Conservation (phyloP, 2,888 invertebrate genomes). For the Pandemis heparana region DNA sequence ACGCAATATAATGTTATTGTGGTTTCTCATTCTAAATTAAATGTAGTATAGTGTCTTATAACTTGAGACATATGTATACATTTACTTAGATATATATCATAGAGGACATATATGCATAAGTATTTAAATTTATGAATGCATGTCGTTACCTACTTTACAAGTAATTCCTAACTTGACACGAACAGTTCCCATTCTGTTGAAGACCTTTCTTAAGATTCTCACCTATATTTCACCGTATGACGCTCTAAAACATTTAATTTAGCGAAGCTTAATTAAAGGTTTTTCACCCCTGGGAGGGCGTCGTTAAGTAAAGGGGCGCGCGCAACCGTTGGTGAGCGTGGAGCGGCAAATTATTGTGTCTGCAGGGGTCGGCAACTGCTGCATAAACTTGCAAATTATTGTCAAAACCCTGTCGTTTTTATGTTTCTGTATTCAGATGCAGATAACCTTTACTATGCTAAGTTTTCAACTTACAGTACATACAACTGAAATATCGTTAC, state of each 20-base stretch:
- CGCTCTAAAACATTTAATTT: conserved; percentile 17
- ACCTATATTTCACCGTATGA: background rate
- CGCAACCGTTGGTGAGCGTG: conserved; percentile 25
- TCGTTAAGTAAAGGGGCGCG: conserved; percentile 24
- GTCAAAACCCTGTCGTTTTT: conserved; percentile 24
- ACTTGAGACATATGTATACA: no score
- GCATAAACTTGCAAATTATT: conserved; percentile 41
- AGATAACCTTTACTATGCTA: background rate
- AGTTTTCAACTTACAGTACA: background rate
- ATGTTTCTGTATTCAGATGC: background rate
- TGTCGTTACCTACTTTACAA: no score
- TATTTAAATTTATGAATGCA: no score
- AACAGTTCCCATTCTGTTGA: background rate
- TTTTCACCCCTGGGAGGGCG: conserved; percentile 26
- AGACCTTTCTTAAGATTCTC: background rate
- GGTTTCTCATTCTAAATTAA: no score
- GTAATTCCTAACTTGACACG: background rate
- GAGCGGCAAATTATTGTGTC: conserved; percentile 34
- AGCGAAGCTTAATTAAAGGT: conserved; percentile 10
- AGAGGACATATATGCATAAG: no score
- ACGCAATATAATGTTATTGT: no score
- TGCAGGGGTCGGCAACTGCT: conserved; percentile 39
- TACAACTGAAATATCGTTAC: background rate
- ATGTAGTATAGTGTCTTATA: no score
- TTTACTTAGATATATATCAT: no score